A percentile compares a stretch with the other conserved stretches of the same genome.
phyloP scores from a whole-genome alignment of 2,113 vertebrate species.

The Spea multiplicata region DNA sequence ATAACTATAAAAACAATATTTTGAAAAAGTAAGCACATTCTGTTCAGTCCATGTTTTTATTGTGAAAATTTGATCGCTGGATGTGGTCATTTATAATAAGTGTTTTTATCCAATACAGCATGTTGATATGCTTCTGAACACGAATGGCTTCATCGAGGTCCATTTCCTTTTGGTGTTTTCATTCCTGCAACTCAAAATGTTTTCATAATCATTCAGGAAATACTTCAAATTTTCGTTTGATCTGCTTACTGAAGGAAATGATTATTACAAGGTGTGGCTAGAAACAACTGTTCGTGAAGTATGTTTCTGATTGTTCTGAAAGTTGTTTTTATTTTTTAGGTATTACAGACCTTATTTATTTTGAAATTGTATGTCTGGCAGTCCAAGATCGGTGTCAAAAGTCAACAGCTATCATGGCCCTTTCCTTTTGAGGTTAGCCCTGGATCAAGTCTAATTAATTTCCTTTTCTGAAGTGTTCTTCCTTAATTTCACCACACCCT shows the following conservation, averaged over 20 bases:
- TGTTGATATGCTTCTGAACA: neutral
- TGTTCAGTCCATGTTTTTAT: neutral
- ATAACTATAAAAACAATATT: no score
- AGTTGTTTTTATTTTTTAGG: no score
- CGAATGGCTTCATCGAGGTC: slow-evolving; percentile 20
- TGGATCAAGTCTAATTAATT: no score
- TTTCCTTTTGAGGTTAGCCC: no score
- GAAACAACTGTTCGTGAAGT: slow-evolving; percentile 32
- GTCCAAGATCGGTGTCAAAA: no score
- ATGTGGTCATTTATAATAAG: neutral
- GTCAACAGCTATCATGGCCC: no score
- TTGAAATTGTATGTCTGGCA: no score
- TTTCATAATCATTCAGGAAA: slow-evolving; percentile 30
- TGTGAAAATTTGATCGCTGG: neutral
- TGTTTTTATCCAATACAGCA: neutral
- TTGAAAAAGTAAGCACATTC: no score
- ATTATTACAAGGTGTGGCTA: slow-evolving; percentile 33
- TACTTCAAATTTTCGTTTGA: slow-evolving; percentile 29
- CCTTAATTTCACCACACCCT: no score
- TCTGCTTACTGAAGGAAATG: slow-evolving; percentile 11
- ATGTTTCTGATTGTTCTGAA: slow-evolving; percentile 25
- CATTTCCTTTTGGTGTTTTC: slow-evolving; percentile 35
- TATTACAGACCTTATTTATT: no score
- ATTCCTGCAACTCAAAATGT: slow-evolving; percentile 30
- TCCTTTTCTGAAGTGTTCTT: no score